These are phyloP conservation scores for Pachydiplax longipennis DNA, from an alignment of 2,888 invertebrate genomes.

Conservation along the genomic window DNA sequence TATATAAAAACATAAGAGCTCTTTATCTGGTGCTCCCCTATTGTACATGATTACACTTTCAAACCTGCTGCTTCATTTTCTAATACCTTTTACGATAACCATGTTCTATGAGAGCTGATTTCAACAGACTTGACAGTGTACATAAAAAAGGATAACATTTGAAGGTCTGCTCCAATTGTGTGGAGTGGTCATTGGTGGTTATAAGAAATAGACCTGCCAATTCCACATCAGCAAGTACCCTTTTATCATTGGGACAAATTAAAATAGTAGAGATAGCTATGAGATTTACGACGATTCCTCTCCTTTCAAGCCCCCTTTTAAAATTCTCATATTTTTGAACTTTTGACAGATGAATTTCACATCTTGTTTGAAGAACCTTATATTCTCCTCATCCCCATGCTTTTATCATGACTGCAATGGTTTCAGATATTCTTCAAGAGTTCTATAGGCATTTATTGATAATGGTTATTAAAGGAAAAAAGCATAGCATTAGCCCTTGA, in stretches of 20 bases:
- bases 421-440: constrained; percentile 45
- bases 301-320: constrained; percentile 44
- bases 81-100: constrained; percentile 44
- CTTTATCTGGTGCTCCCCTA: constrained; percentile 43
- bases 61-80: constrained; percentile 40
- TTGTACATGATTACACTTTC: constrained; percentile 43
- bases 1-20: constrained; percentile 36
- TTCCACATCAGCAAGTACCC: constrained; percentile 46
- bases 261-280: constrained; percentile 44
- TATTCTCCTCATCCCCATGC: constrained; percentile 46
- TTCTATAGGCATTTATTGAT: constrained; percentile 45
- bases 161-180: constrained; percentile 38
- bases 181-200: constrained; percentile 35
- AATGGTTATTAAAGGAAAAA: constrained; percentile 44
- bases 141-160: constrained; percentile 34
- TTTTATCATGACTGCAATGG: constrained; percentile 46
- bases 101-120: constrained; percentile 39
- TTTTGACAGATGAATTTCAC: constrained; percentile 46
- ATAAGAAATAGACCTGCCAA: constrained; percentile 34
- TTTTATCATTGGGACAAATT: constrained; percentile 46
- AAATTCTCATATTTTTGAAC: constrained; percentile 47
- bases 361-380: constrained; percentile 46
- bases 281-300: constrained; percentile 45
- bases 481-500: constrained; percentile 45
- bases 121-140: constrained; percentile 36